These are phyloP conservation scores for Polyodon spathula DNA, from an alignment of 2,113 vertebrate species.

Conservation along the genomic window DNA sequence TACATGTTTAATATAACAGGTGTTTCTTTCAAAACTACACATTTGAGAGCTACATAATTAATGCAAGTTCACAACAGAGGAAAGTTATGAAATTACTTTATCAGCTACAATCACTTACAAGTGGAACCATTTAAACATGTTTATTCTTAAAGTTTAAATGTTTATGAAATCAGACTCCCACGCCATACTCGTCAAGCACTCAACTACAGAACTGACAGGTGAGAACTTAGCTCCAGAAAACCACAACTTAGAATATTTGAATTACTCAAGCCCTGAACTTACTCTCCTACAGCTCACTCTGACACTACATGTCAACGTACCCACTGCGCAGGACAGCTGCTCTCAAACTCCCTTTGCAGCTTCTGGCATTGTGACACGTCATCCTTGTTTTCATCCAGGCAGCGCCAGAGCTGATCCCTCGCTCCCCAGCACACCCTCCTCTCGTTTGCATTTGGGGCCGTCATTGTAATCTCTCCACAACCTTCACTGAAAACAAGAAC, in stretches of 20 bases:
- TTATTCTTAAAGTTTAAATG: no score
- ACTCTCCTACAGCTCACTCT: not conserved
- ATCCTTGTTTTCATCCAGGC: constrained; percentile 64
- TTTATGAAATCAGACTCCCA: no score
- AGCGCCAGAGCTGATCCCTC: constrained; percentile 77
- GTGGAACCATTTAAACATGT: no score
- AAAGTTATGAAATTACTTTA: no score
- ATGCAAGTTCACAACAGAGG: no score
- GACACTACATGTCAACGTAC: constrained; percentile 44
- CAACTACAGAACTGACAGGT: not conserved
- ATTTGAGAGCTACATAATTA: no score
- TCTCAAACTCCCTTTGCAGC: constrained; percentile 59
- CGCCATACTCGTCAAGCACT: no score
- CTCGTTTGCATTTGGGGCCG: constrained; percentile 69
- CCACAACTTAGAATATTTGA: not conserved
- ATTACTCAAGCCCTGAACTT: not conserved
- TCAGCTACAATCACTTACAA: no score
- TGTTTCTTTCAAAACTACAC: no score
- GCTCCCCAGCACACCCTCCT: constrained; percentile 77
- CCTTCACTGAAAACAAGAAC: no score
- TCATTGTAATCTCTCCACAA: constrained; percentile 44
- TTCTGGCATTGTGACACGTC: constrained; percentile 49
- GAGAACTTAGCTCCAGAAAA: constrained; percentile 2
- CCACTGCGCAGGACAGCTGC: constrained; percentile 79
- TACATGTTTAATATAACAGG: no score